Evolutionary conservation across 2,113 vertebrate species (phyloP).

Genomic region (Erythrocebus patas): DNA sequence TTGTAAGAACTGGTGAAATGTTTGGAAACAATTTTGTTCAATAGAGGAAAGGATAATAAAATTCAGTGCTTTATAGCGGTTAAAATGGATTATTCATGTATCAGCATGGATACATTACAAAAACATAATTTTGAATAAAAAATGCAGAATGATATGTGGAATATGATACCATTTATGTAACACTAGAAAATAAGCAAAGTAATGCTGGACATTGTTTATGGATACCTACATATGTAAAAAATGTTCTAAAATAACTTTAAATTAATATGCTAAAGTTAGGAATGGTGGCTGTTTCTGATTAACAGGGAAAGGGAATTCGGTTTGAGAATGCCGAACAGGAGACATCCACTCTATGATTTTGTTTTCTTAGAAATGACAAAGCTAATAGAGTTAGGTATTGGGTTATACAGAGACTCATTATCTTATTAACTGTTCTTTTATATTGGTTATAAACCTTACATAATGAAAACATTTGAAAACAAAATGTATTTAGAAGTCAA

Average conservation of each 20-base stretch:
- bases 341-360: neutral
- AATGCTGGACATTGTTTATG: neutral
- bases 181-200: neutral
- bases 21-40: neutral
- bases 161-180: neutral
- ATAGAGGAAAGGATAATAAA: neutral
- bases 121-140: slow-evolving; percentile 33
- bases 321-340: neutral
- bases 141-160: neutral
- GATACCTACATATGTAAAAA: neutral
- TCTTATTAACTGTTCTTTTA: neutral
- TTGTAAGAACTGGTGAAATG: neutral
- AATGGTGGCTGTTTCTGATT: neutral
- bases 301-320: neutral
- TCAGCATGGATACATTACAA: neutral
- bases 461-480: neutral
- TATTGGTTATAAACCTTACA: neutral
- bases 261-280: neutral
- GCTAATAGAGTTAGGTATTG: neutral
- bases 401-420: neutral
- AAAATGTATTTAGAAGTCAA: neutral
- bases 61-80: neutral
- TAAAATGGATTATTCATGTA: neutral
- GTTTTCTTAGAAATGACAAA: neutral
- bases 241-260: neutral